phyloP scores from a whole-genome alignment of 2,888 invertebrate species.

The Coleophora deauratella region DNA sequence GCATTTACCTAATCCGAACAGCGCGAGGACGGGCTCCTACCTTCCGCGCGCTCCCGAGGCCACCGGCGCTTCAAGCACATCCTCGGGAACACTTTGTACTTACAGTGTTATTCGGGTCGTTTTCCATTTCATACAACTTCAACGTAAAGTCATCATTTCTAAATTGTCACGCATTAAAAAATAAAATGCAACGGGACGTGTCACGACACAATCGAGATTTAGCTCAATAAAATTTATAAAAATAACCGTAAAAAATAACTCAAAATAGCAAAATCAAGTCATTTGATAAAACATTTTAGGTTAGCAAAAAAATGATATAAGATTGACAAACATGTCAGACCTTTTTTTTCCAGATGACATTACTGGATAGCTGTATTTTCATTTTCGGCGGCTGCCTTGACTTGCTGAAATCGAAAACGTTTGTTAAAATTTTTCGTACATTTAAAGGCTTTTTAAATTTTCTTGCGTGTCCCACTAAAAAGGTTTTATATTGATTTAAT shows the following conservation, averaged over 20 bases:
- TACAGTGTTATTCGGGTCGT: slow-evolving; percentile 70
- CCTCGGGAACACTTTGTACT: slow-evolving; percentile 28
- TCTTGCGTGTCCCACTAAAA: neutral
- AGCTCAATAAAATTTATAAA: slow-evolving; percentile 61
- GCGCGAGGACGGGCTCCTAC: too few species aligned
- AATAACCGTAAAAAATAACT: slow-evolving; percentile 65
- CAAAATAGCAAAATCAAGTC: slow-evolving; percentile 68
- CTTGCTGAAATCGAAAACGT: slow-evolving; percentile 43
- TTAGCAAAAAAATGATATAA: slow-evolving; percentile 71
- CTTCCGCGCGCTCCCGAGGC: too few species aligned
- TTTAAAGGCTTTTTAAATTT: neutral
- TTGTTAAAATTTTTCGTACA: slow-evolving; percentile 16
- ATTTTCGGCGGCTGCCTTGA: slow-evolving; percentile 59
- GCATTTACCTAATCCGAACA: too few species aligned
- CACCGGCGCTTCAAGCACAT: too few species aligned
- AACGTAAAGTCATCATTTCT: slow-evolving; percentile 62
- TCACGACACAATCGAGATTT: slow-evolving; percentile 68
- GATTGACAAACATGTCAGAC: slow-evolving; percentile 71
- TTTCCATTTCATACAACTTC: slow-evolving; percentile 63
- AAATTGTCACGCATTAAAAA: slow-evolving; percentile 58
- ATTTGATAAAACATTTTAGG: slow-evolving; percentile 74
- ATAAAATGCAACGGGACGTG: slow-evolving; percentile 41
- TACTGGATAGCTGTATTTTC: slow-evolving; percentile 67
- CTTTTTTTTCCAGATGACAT: slow-evolving; percentile 73
- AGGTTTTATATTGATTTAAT: neutral